Evolutionary conservation across 2,888 invertebrate genomes (phyloP).

Genomic region (Stratiomys singularior): DNA sequence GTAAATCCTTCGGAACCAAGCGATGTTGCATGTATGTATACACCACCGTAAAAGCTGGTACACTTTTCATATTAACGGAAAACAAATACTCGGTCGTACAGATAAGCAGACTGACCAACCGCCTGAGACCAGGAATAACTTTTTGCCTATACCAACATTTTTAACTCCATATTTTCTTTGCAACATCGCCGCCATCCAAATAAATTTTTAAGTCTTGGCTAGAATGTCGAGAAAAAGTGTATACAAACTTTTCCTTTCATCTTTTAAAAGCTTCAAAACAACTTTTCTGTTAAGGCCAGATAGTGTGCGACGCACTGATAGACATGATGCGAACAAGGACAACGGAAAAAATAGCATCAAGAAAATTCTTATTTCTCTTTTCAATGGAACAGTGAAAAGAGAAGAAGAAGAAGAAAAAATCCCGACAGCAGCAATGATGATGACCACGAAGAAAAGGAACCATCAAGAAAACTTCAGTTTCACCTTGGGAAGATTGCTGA

Average conservation of each 20-base stretch:
- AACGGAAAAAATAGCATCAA: not conserved
- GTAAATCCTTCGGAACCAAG: not conserved
- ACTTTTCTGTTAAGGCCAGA: not conserved
- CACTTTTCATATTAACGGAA: not conserved
- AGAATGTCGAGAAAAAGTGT: not conserved
- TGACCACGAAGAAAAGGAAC: too few relatives aligned
- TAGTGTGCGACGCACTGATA: not conserved
- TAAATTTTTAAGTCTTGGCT: conserved; percentile 20
- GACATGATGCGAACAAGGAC: not conserved
- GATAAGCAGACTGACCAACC: too few relatives aligned
- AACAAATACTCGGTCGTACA: too few relatives aligned
- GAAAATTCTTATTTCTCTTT: not conserved
- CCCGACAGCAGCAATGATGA: too few relatives aligned
- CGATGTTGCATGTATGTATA: too few relatives aligned
- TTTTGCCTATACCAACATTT: not conserved
- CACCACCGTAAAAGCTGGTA: too few relatives aligned
- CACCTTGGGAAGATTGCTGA: too few relatives aligned
- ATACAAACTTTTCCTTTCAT: conserved; percentile 37
- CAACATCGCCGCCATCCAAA: conserved; percentile 5
- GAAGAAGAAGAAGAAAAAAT: not conserved
- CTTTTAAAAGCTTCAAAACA: conserved; percentile 38
- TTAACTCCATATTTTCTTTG: conserved; percentile 25
- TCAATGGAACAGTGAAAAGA: not conserved
- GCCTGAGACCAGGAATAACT: too few relatives aligned
- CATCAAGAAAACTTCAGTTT: too few relatives aligned